Evolutionary conservation across 2,888 invertebrate genomes (phyloP).

Genomic region (Elysia crispata): DNA sequence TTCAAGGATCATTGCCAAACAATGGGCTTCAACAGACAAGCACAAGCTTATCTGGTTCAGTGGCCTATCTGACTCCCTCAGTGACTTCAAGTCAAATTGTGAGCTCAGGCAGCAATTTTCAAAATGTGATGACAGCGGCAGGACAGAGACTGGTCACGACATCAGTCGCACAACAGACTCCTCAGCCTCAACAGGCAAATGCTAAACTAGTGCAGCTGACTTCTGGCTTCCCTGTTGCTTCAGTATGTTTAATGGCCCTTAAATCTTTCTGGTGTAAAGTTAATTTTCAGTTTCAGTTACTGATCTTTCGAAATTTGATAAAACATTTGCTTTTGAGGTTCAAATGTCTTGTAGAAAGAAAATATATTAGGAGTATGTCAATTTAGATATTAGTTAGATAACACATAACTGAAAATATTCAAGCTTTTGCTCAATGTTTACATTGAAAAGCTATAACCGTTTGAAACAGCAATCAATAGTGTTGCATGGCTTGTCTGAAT

Average conservation of each 20-base stretch:
- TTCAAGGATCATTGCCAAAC: conserved; percentile 35
- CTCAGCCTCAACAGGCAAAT: conserved; percentile 30
- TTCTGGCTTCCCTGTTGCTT: conserved; percentile 37
- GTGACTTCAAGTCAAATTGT: conserved; percentile 37
- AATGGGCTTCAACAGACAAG: conserved; percentile 35
- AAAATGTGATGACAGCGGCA: conserved; percentile 38
- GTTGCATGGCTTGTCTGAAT: no score
- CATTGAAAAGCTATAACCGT: no score
- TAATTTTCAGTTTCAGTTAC: no score
- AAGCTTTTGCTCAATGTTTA: no score
- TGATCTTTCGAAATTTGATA: no score
- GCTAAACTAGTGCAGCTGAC: conserved; percentile 44
- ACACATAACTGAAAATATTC: no score
- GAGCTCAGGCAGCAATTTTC: conserved; percentile 30
- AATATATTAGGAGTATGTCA: no score
- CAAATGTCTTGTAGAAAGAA: no score
- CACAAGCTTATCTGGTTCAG: conserved; percentile 18
- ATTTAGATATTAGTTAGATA: no score
- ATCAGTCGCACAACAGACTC: conserved; percentile 18
- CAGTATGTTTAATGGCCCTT: conserved; percentile 18
- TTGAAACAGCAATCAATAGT: no score
- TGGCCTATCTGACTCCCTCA: conserved; percentile 31
- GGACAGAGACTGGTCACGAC: conserved; percentile 2
- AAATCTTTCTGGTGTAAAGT: no score
- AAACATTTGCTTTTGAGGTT: no score